Evolutionary conservation across 2,113 vertebrate species (phyloP).

Genomic region (Hemichromis elongatus): DNA sequence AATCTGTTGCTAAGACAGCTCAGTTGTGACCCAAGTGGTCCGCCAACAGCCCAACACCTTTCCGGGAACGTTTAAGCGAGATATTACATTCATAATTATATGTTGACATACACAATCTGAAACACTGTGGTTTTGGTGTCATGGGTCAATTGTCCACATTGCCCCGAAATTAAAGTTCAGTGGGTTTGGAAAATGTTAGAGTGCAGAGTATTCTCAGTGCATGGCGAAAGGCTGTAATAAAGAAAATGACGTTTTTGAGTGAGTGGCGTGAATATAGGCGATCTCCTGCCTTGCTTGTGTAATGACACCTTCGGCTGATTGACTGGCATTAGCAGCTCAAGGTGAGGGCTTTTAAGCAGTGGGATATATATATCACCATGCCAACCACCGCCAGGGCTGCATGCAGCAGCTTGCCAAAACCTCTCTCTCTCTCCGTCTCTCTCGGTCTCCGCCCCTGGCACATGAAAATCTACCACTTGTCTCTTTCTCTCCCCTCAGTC

Average conservation of each 20-base stretch:
- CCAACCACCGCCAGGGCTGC: neutral
- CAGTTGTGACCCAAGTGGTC: neutral
- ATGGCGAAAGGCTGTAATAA: neutral
- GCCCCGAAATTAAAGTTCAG: neutral
- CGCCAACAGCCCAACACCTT: neutral
- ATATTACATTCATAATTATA: neutral
- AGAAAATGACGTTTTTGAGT: neutral
- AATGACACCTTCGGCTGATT: neutral
- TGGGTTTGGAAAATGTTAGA: neutral
- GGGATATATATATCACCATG: neutral
- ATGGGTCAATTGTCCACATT: neutral
- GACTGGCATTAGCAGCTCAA: neutral
- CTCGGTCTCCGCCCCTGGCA: neutral
- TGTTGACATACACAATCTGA: neutral
- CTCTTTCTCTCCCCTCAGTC: neutral
- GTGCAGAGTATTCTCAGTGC: neutral
- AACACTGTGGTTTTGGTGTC: neutral
- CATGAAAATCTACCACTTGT: slow-evolving; percentile 4
- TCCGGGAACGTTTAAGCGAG: neutral
- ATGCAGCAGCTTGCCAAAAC: neutral
- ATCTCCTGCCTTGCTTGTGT: neutral
- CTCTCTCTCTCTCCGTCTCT: neutral
- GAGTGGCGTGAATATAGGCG: neutral
- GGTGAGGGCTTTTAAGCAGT: slow-evolving; percentile 12
- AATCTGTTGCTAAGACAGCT: neutral